Evolutionary conservation across 2,797 vertebrate genomes (phyloP), one percentile per base, ranked within the genome.

Genomic region (Vultur gryphus): DNA sequence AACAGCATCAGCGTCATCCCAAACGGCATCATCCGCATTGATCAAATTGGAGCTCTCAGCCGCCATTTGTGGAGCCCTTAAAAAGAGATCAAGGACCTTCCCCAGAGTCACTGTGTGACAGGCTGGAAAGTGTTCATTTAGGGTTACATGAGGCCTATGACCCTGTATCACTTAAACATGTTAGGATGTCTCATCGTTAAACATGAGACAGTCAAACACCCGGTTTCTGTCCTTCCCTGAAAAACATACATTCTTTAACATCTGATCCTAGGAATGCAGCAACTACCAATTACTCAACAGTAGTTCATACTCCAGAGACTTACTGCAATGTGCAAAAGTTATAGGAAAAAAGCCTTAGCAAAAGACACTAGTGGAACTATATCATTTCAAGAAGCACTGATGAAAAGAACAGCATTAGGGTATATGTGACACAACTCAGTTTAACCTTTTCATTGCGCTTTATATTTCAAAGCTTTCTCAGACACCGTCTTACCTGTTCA

Each of bases 401-500:
- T 26, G 6, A 23, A 16, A 44, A 78, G 5, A 76, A 33, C 3
- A 44, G 28, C 25, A 33, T 24, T 62, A 66, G 14, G 23, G 10
- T 46, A 3, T 19, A 35, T 2, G 23, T 41, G n/a, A 89, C 20
- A 69, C 17, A 84, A 31, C 8, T 41, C 29, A 33, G 7, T 69
- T 89, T 75, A 73, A 89, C 18, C 16, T 78, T 72, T 75, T 48
- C 35, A 87, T 48, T 81, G 52, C 31, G 43, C 16, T 62, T 65
- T 3, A 4, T 41, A 77, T 37, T 55, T 84, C 31, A 52, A 41
- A 65, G 54, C 52, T 71, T 76, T 69, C 20, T 41, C 7, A 61
- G 62, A 37, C 49, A 59, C 11, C 5, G 7, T 52, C 98, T 99
- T 98, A 99, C 99, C 99, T 99, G 97, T 99, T 98, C 95, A 99